A percentile compares a stretch with the other conserved stretches of the same genome.
phyloP scores from a whole-genome alignment of 2,888 invertebrate species.

The Dryococelus australis region DNA sequence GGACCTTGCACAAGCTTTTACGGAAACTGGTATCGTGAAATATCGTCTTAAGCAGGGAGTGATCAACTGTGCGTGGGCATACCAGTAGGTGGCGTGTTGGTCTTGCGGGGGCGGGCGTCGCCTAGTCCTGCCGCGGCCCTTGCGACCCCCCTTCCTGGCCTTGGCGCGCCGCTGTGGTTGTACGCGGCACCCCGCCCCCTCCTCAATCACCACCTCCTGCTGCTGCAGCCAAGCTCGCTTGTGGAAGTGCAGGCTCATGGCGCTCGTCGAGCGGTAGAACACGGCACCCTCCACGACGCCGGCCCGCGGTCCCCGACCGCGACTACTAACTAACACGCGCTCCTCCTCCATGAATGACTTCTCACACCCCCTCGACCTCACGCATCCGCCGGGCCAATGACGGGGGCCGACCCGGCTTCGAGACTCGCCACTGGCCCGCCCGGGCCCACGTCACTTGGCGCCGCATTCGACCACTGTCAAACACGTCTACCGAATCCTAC shows the following conservation, averaged over 20 bases:
- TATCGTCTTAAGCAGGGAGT: too few relatives aligned
- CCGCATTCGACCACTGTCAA: background rate
- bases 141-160: background rate
- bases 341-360: too few relatives aligned
- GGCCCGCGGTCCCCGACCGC: too few relatives aligned
- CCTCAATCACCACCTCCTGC: background rate
- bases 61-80: background rate
- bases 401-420: too few relatives aligned
- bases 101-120: background rate
- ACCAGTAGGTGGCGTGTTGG: background rate
- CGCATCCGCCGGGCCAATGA: too few relatives aligned
- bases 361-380: too few relatives aligned
- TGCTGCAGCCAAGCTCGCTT: background rate
- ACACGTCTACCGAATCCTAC: too few relatives aligned
- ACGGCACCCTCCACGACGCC: too few relatives aligned
- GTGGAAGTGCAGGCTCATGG: slow-evolving; percentile 16
- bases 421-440: too few relatives aligned
- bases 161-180: background rate
- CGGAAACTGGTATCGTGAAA: too few relatives aligned
- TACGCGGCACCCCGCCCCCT: background rate
- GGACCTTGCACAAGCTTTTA: too few relatives aligned
- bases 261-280: background rate
- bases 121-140: background rate
- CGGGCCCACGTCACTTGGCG: background rate
- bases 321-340: too few relatives aligned